Evolutionary conservation across 2,113 vertebrate species (phyloP).

Genomic region (Geococcyx californianus): DNA sequence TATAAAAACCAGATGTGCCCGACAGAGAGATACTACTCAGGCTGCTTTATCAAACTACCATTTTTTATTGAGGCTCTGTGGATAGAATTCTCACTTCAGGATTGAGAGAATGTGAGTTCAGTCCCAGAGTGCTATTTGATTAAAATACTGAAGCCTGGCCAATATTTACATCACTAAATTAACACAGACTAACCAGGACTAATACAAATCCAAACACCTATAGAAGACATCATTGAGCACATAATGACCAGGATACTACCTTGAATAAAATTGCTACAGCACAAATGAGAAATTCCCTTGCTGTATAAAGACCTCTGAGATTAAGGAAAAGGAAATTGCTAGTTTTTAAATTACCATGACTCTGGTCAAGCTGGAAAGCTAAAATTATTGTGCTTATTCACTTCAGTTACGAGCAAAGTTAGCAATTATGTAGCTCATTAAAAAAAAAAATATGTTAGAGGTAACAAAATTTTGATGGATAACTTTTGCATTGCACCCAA

Average conservation of each 20-base stretch:
- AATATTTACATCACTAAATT: conserved; percentile 47
- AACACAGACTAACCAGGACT: conserved; percentile 4
- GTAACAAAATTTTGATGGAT: background rate
- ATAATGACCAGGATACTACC: conserved; percentile 1
- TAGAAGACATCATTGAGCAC: background rate
- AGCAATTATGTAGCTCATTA: background rate
- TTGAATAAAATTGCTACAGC: conserved; percentile 8
- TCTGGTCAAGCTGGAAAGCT: background rate
- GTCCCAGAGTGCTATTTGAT: background rate
- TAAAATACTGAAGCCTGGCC: background rate
- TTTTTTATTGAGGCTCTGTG: background rate
- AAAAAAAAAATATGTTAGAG: background rate
- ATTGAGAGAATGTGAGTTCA: background rate
- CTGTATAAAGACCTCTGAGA: conserved; percentile 21
- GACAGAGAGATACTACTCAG: background rate
- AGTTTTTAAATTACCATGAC: conserved; percentile 8
- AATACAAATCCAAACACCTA: conserved; percentile 25
- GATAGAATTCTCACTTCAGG: background rate
- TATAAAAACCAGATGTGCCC: background rate
- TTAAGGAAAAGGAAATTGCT: background rate
- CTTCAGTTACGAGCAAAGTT: background rate
- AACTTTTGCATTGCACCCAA: background rate
- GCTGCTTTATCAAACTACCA: background rate
- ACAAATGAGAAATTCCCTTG: conserved; percentile 9
- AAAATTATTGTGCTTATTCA: background rate